Base-by-base conservation (phyloP, 2,888 invertebrate species). In the Sussaba pulchella region DNA sequence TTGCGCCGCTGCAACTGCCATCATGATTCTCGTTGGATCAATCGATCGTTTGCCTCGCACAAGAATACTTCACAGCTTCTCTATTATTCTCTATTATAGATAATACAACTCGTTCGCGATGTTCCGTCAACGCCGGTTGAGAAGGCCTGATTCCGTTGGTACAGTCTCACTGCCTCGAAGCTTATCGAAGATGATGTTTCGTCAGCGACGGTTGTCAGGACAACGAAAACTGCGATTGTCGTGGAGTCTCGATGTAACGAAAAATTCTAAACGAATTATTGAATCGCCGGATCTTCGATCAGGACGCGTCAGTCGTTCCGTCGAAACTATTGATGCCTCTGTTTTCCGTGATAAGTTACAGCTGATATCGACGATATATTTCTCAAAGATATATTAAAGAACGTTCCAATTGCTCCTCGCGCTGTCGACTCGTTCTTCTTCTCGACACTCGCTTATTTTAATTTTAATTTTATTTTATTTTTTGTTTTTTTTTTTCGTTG, bases 1-100 rank as follows among this genome's bases (percentile, higher is more conserved):
- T 94, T 97, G 97, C 85, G 97, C 97, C 92, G 97, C 97, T 92
- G 97, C 97, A 91, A 97, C 97, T 93, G 97, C 97, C 96, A 97
- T 97, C 94, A 94, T 95, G 86, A 81, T 83, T 73, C 70, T 45
- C 59, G 9, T 69, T 9, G 39, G 14, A 31, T 1, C 2, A 31
- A 41, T 50, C 12, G 24, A 31, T 17, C 24, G 39, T 71, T 54
- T 63, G 61, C 43, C 54, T 84, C 63, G 77, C 84, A 84, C 82
- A 78, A 75, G 64, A 78, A 73, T 63, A 63, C 63, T 73, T 77
- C 81, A 84, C 82, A 82, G 81, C 74, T 52, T 74, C 64, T 45
- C 41, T 26, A 43, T 50, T 59, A 3, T 10, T 39, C 45, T 78
- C 31, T 2, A 31, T 77, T 66, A 72, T 31, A 43, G 71, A 52